These are phyloP conservation scores for Galaxea fascicularis DNA, from an alignment of 92 coral and sea anemone species.

Conservation along the genomic window DNA sequence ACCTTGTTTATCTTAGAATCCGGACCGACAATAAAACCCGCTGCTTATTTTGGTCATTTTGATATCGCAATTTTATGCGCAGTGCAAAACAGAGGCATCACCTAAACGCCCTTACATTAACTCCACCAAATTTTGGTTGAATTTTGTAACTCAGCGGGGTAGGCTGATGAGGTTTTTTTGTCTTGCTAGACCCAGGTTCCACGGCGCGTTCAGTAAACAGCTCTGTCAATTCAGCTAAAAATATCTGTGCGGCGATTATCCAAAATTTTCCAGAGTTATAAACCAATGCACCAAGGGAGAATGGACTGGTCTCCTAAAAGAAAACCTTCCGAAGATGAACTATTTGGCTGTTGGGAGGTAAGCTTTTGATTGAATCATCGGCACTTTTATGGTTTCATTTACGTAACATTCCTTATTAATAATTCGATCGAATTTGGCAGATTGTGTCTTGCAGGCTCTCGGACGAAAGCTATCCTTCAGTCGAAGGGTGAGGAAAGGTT, in stretches of 20 bases:
- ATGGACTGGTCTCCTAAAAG: constrained; percentile 6
- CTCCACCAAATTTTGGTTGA: background rate
- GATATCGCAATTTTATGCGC: too few species aligned
- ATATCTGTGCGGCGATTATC: background rate
- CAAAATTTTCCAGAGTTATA: background rate
- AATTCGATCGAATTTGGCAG: constrained; percentile 30
- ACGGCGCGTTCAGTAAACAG: background rate
- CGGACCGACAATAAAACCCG: too few species aligned
- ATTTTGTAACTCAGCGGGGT: background rate
- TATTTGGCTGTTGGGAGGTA: constrained; percentile 57
- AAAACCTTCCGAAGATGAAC: constrained; percentile 43
- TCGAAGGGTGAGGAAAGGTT: constrained; percentile 33
- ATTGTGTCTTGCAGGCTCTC: constrained; percentile 37
- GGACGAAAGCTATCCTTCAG: constrained; percentile 30
- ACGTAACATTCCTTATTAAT: background rate
- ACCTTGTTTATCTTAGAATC: too few species aligned
- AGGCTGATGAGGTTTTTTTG: background rate
- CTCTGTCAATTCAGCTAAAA: too few species aligned
- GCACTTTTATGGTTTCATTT: background rate
- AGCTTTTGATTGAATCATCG: background rate
- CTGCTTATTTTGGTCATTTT: too few species aligned
- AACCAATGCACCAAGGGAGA: background rate
- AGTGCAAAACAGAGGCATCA: too few species aligned
- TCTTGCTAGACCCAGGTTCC: constrained; percentile 4
- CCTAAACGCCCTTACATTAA: too few species aligned